Evolutionary conservation across 2,113 vertebrate species (phyloP), one percentile per base, ranked within the genome.

Genomic region (Anhinga rufa): DNA sequence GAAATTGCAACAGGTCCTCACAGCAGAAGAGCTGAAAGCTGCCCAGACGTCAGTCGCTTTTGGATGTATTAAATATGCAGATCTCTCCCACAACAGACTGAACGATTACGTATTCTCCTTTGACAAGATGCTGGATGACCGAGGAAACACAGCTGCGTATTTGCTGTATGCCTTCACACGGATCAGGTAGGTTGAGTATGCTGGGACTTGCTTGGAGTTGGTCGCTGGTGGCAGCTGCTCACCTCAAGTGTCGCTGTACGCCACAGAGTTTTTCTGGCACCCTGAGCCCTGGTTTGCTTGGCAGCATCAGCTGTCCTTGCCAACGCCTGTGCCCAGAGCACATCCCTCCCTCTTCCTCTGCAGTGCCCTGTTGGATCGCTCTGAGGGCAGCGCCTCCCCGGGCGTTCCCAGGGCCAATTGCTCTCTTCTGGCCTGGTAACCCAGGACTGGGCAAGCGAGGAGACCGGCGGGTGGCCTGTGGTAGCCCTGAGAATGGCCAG

Each of bases 31-130:
- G 96, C 91, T 99, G 90, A 92, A 76, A 17, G 98, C 98, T 89
- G 99, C 99, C 26, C 99, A 99, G 98, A 98, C 87, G 0, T 98
- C 99, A 0, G 99, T 99, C 1, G 99, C 99, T 3, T 99, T 99
- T 28, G 99, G 99, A 31, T 99, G 99, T 86, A 99, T 99, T 92
- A 99, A 99, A 65, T 99, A 99, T 2, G 99, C 99, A n/a, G 99
- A 99, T 95, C 98, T 99, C 25, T 99, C 99, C 24, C 99, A 99
- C 97, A 99, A 99, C 95, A 98, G 99, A 72, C 97, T 99, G 93
- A 99, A 99, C 26, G 99, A 99, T 97, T 99, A 99, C 32, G 96
- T 99, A 49, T 99, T 99, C 98, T 99, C 99, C 61, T 99, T 99
- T 32, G 99, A 99, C 98, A 99, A 99, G 97, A 99, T 99, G 99